Conservation (phyloP, 2,888 invertebrate species). For the Bombylius discolor region DNA sequence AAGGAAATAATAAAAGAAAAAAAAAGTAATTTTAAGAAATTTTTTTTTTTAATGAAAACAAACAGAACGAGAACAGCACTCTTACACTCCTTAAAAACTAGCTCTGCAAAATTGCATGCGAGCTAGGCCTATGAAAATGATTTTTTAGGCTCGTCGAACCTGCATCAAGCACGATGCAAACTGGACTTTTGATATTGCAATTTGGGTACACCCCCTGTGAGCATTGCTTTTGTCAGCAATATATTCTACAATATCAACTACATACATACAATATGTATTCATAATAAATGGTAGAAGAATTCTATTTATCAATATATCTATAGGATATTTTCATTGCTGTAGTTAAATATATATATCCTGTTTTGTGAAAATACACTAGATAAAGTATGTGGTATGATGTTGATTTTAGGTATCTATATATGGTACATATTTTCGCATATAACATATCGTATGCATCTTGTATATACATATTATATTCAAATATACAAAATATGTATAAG, state of each 20-base stretch:
- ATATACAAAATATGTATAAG: too few species aligned
- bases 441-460: too few species aligned
- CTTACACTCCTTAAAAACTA: slow-evolving; percentile 10
- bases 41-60: background rate
- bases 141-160: slow-evolving; percentile 18
- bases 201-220: slow-evolving; percentile 15
- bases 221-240: slow-evolving; percentile 12
- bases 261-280: background rate
- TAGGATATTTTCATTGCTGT: background rate
- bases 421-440: background rate
- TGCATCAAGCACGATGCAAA: slow-evolving; percentile 20
- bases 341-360: background rate
- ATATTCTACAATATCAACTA: background rate
- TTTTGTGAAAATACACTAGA: background rate
- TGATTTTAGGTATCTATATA: background rate
- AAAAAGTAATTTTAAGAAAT: background rate
- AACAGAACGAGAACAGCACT: slow-evolving; percentile 1
- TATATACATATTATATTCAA: too few species aligned
- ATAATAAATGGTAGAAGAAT: too few species aligned
- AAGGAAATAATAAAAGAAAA: too few species aligned
- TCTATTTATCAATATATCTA: background rate
- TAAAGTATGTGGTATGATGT: background rate
- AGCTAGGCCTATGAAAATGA: slow-evolving; percentile 13
- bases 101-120: slow-evolving; percentile 12
- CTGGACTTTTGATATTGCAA: slow-evolving; percentile 17